Evolutionary conservation across 2,113 vertebrate species (phyloP), one percentile per base, ranked within the genome.

Genomic region (Cromileptes altivelis): DNA sequence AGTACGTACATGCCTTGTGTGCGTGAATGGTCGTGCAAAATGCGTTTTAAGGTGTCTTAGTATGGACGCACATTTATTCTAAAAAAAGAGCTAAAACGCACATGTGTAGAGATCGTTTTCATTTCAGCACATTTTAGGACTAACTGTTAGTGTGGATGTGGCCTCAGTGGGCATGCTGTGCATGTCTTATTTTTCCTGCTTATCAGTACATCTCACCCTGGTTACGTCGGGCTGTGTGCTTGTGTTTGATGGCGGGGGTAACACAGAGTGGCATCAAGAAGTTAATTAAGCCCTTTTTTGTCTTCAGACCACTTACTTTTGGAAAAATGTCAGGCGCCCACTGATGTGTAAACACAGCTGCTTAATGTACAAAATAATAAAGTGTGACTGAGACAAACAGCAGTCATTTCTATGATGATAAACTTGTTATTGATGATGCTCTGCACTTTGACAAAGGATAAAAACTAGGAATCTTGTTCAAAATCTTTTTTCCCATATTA

Each of bases 331-430:
- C 85, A 89, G 62, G 76, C 5, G 42, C 81, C 80, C 71, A 85
- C 80, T 81, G 52, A 58, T 85, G 91, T 84, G 76, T 86, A 90
- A 92, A 84, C 65, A 27, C 81, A 86, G 78, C 65, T 61, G 70
- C 76, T 68, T 88, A 80, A 93, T 88, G 87, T 86, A 85, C 45
- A 88, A 85, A 84, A 88, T 85, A 80, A 88, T 86, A 75, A 83
- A 88, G 78, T 67, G 82, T 77, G 80, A 86, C 83, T 42, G 75
- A 88, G 88, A 91, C 85, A 65, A 93, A 85, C 81, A 49, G 23
- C 19, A n/a, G 47, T 57, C 68, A 50, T 78, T 70, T 83, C 33
- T 42, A 8, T 74, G 45, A 74, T 80, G 75, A 78, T 75, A 72
- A 85, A 85, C n/a, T 2, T 64, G 56, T 78, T 84, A 68, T 61